These are phyloP conservation scores for Neofelis nebulosa DNA, from an alignment of 2,113 vertebrate genomes.

Conservation along the genomic window DNA sequence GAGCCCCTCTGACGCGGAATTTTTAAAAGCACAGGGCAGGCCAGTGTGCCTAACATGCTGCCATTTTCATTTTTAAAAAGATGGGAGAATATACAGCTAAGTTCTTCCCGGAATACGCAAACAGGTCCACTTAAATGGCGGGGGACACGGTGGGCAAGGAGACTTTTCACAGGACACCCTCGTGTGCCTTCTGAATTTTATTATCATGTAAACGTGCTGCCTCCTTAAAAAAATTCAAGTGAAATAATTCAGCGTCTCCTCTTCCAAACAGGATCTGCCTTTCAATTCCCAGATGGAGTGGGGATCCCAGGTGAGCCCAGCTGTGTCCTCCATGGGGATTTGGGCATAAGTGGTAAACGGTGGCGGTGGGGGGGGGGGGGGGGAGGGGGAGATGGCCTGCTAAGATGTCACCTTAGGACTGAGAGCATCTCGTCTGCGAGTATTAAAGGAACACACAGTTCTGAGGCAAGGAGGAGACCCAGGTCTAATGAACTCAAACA, in stretches of 20 bases:
- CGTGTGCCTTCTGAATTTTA: not conserved
- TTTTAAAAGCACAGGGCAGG: not conserved
- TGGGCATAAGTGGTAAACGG: accelerated
- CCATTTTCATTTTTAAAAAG: not conserved
- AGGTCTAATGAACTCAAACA: not conserved
- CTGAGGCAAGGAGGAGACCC: not conserved
- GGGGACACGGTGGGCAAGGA: not conserved
- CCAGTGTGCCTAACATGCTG: too few species aligned
- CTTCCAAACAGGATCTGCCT: not conserved
- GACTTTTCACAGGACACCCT: not conserved
- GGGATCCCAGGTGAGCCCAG: not conserved
- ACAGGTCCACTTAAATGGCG: not conserved
- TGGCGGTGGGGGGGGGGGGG: accelerated
- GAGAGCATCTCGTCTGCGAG: not conserved
- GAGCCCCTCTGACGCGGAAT: not conserved
- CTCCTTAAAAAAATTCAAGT: not conserved
- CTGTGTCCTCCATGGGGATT: not conserved
- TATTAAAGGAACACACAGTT: not conserved
- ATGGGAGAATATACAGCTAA: not conserved
- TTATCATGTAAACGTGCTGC: not conserved
- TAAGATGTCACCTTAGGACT: not conserved
- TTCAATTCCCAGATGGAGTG: not conserved
- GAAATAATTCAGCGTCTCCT: not conserved
- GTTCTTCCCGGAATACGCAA: not conserved
- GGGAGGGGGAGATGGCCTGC: accelerated